Conservation (phyloP, 2,888 invertebrate species). For the Endotricha flammealis region DNA sequence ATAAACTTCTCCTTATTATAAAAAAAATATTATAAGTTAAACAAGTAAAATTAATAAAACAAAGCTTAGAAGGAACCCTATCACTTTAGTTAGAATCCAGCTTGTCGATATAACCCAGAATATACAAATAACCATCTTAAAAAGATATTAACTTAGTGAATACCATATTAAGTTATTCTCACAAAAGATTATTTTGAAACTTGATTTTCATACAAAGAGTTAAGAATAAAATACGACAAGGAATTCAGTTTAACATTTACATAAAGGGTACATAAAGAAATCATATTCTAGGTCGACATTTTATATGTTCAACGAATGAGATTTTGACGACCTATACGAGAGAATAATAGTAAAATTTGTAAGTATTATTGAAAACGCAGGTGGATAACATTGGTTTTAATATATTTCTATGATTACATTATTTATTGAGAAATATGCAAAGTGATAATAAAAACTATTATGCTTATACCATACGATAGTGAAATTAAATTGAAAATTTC, state of each 20-base stretch:
- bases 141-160: neutral
- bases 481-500: too few relatives aligned
- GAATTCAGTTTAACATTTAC: slow-evolving; percentile 12
- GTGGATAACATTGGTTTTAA: slow-evolving; percentile 2
- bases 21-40: too few relatives aligned
- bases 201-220: slow-evolving; percentile 1
- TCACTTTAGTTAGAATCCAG: neutral
- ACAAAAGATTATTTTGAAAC: slow-evolving; percentile 9
- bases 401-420: neutral
- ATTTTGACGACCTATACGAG: slow-evolving; percentile 18
- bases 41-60: too few relatives aligned
- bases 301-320: slow-evolving; percentile 17
- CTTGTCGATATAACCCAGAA: neutral
- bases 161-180: neutral
- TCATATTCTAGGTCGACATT: slow-evolving; percentile 17
- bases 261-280: slow-evolving; percentile 18
- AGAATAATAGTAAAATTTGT: slow-evolving; percentile 14
- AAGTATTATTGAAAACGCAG: slow-evolving; percentile 6
- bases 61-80: neutral
- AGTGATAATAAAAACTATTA: too few relatives aligned
- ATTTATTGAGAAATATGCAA: too few relatives aligned
- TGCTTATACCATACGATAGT: too few relatives aligned
- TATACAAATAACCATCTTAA: slow-evolving; percentile 5
- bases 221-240: slow-evolving; percentile 6
- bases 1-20: too few relatives aligned